Evolutionary conservation across 92 coral and sea anemone species (phyloP).

Genomic region (Siderastrea siderea): DNA sequence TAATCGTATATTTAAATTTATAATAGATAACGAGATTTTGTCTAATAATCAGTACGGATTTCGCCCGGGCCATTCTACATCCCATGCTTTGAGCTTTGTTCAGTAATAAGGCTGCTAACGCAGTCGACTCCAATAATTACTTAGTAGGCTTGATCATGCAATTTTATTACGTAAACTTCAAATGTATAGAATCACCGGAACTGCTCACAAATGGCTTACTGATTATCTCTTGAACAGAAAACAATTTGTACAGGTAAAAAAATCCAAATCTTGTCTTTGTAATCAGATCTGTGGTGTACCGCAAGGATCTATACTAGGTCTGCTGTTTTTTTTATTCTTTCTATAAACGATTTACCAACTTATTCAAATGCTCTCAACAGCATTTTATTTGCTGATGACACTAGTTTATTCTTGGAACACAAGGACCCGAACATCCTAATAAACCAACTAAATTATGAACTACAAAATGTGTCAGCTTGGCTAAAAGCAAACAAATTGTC

Average conservation of each 20-base stretch:
- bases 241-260: no score
- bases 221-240: no score
- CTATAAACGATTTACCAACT: background rate
- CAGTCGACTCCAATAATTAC: background rate
- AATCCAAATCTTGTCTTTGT: no score
- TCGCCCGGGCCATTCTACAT: background rate
- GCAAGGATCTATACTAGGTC: background rate
- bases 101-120: background rate
- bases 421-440: background rate
- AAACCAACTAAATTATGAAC: background rate
- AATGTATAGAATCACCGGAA: background rate
- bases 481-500: constrained; percentile 29
- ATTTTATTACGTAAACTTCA: no score
- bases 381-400: constrained; percentile 4
- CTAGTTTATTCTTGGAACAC: constrained; percentile 2
- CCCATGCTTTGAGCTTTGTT: background rate
- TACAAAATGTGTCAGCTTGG: constrained; percentile 1
- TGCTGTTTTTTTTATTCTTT: constrained; percentile 8
- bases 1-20: no score
- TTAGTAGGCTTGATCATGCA: background rate
- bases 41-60: background rate
- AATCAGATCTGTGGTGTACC: background rate
- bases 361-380: background rate
- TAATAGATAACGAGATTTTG: background rate
- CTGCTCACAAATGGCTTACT: background rate